These are phyloP conservation scores for Xestoiulus laeticollis DNA, from an alignment of 2,888 invertebrate species.

Conservation along the genomic window DNA sequence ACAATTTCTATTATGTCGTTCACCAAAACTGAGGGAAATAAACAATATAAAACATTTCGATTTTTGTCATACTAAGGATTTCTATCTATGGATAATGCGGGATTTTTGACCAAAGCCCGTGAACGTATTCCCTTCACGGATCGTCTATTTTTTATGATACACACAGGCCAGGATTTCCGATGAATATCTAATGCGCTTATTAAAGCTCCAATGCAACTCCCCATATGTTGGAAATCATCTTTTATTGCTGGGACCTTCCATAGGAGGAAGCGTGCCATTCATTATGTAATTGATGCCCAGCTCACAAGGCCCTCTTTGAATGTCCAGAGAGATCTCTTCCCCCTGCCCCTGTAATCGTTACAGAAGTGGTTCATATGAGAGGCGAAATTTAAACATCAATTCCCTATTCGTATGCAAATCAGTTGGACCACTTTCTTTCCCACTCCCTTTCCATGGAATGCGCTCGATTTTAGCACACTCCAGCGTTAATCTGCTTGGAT, in stretches of 20 bases:
- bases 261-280: constrained; percentile 14
- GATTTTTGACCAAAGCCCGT: background rate
- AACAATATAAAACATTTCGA: background rate
- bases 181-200: constrained; percentile 34
- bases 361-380: background rate
- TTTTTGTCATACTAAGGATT: background rate
- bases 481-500: background rate
- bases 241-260: background rate
- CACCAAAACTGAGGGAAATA: background rate
- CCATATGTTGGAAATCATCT: constrained; percentile 4
- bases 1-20: background rate
- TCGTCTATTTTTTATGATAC: background rate
- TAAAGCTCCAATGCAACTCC: constrained; percentile 1
- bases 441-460: background rate
- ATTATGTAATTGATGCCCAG: constrained; percentile 10
- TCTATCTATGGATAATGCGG: background rate
- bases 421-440: background rate
- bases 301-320: background rate
- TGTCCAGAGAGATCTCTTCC: background rate
- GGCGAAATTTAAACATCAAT: background rate
- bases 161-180: background rate
- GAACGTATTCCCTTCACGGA: background rate
- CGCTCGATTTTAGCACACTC: background rate
- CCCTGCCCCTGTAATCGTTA: background rate
- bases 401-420: background rate